Evolutionary conservation across 2,888 invertebrate genomes (phyloP).

Genomic region (Acleris holmiana): DNA sequence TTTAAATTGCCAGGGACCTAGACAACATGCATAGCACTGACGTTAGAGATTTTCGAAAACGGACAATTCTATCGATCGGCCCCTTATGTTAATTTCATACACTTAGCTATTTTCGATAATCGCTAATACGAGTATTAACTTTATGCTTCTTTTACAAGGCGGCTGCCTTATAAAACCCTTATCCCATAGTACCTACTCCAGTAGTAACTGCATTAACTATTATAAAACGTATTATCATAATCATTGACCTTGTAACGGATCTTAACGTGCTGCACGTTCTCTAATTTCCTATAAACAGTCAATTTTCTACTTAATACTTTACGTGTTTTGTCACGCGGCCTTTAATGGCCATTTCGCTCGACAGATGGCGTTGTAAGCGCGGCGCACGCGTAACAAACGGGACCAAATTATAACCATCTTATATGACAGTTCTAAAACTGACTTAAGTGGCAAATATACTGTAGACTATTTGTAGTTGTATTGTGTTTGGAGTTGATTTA

Average conservation of each 20-base stretch:
- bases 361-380: constrained; percentile 41
- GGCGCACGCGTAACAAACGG: constrained; percentile 45
- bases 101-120: neutral
- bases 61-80: too few species aligned
- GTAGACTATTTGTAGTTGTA: too few species aligned
- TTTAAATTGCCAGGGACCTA: too few species aligned
- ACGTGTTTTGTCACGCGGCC: neutral
- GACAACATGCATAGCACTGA: too few species aligned
- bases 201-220: neutral
- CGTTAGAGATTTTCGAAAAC: too few species aligned
- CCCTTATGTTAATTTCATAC: neutral
- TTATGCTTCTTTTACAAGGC: too few species aligned
- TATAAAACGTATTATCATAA: neutral
- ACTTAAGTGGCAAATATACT: too few species aligned
- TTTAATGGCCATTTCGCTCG: constrained; percentile 10
- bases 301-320: constrained; percentile 16
- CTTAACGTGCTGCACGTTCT: neutral
- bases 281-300: constrained; percentile 8
- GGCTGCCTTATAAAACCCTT: neutral
- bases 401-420: constrained; percentile 31
- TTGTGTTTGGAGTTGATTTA: too few species aligned
- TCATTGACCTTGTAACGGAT: constrained; percentile 17
- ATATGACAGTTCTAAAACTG: neutral
- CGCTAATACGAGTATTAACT: too few species aligned
- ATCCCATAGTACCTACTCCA: neutral